Conservation (phyloP, 2,797 vertebrate species). For the Peromyscus nudipes region DNA sequence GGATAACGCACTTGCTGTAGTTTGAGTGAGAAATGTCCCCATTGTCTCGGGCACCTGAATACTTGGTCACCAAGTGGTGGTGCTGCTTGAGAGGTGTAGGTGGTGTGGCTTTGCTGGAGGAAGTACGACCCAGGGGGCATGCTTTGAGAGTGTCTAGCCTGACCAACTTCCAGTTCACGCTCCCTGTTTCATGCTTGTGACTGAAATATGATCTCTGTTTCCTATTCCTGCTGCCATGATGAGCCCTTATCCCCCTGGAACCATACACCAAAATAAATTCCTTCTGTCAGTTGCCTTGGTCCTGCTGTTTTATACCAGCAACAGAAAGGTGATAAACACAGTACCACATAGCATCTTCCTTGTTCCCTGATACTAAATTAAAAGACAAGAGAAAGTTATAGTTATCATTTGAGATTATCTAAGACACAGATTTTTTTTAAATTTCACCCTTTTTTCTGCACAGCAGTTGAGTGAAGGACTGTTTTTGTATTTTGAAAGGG, state of each 20-base stretch:
- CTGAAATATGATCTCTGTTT: neutral
- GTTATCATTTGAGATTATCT: neutral
- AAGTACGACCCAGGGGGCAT: neutral
- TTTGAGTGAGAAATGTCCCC: neutral
- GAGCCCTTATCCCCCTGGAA: neutral
- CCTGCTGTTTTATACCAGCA: neutral
- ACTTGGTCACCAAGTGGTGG: no score
- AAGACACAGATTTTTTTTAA: neutral
- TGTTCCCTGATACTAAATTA: neutral
- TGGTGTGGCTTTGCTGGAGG: neutral
- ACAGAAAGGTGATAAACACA: neutral
- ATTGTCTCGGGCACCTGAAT: neutral
- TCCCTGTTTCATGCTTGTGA: neutral
- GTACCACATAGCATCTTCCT: neutral
- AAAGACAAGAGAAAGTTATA: neutral
- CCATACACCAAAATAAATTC: neutral
- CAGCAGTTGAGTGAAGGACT: neutral
- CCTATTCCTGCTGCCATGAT: neutral
- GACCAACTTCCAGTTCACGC: neutral
- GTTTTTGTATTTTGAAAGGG: slow-evolving; percentile 8
- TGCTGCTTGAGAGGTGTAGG: neutral
- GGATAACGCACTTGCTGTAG: neutral
- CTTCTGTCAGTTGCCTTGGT: neutral
- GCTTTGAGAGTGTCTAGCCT: neutral
- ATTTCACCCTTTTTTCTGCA: neutral